phyloP scores from a whole-genome alignment of 2,113 vertebrate species.

The Daboia siamensis region DNA sequence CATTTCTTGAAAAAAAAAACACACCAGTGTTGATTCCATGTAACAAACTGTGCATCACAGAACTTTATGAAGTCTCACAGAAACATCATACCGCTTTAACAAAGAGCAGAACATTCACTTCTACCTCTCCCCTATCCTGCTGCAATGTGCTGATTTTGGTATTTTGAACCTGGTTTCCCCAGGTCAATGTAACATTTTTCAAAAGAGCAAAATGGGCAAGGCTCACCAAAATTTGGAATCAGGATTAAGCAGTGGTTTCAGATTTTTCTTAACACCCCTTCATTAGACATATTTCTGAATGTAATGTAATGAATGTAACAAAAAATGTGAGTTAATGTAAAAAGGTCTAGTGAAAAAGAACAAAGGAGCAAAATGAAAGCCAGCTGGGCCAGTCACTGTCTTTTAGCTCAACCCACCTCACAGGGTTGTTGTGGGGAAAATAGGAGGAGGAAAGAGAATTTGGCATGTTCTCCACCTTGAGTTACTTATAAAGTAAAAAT shows the following conservation, averaged over 20 bases:
- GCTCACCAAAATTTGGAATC: not conserved
- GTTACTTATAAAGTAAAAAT: no score
- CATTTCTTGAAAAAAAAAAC: not conserved
- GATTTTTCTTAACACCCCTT: not conserved
- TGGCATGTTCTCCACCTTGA: no score
- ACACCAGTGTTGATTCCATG: not conserved
- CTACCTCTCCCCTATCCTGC: not conserved
- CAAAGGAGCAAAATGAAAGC: not conserved
- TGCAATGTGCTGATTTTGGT: not conserved
- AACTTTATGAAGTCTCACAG: not conserved
- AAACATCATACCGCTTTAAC: not conserved
- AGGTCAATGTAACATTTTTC: not conserved
- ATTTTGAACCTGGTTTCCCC: not conserved
- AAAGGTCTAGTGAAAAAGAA: not conserved
- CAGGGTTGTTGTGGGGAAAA: no score
- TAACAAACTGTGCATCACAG: not conserved
- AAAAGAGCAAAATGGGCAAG: not conserved
- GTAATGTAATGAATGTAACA: not conserved
- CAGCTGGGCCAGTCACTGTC: no score
- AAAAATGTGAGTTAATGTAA: not conserved
- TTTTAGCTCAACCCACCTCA: no score
- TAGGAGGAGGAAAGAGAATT: no score
- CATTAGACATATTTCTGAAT: not conserved
- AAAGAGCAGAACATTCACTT: not conserved
- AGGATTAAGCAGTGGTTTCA: not conserved